Percentiles rank a stretch among this genome's conserved stretches.
phyloP scores from a whole-genome alignment of 1,140 invertebrate genomes.

The Calosoma granatense region DNA sequence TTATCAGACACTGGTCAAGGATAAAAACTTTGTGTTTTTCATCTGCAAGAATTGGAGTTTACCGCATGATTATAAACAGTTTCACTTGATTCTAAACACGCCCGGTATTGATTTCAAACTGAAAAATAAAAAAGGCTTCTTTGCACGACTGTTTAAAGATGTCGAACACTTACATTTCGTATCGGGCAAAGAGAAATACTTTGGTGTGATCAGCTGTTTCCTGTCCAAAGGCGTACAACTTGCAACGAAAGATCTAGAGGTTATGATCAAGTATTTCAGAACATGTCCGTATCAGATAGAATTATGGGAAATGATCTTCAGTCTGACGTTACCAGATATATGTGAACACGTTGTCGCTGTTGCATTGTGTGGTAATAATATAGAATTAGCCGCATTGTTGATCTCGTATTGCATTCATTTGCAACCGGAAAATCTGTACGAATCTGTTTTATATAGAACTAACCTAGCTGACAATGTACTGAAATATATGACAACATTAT shows the following conservation, averaged over 20 bases:
- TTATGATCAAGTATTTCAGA: not conserved
- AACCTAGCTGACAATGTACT: not conserved
- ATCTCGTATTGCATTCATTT: not conserved
- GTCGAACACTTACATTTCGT: not conserved
- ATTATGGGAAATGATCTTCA: not conserved
- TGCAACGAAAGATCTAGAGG: not conserved
- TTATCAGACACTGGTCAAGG: not conserved
- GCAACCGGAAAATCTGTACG: not conserved
- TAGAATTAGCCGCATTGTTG: not conserved
- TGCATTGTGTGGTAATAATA: not conserved
- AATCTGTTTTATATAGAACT: not conserved
- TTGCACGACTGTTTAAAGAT: not conserved
- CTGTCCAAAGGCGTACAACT: not conserved
- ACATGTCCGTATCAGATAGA: not conserved
- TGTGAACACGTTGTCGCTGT: not conserved
- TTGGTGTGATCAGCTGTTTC: not conserved
- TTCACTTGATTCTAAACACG: not conserved
- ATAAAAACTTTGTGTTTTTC: not conserved
- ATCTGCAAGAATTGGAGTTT: not conserved
- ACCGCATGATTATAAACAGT: not conserved
- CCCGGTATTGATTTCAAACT: not conserved
- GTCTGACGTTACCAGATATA: not conserved
- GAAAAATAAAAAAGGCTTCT: not conserved
- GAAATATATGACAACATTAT: not conserved
- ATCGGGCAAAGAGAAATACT: not conserved